Base-by-base conservation (phyloP, 1,140 invertebrate species). In the Galendromus occidentalis region DNA sequence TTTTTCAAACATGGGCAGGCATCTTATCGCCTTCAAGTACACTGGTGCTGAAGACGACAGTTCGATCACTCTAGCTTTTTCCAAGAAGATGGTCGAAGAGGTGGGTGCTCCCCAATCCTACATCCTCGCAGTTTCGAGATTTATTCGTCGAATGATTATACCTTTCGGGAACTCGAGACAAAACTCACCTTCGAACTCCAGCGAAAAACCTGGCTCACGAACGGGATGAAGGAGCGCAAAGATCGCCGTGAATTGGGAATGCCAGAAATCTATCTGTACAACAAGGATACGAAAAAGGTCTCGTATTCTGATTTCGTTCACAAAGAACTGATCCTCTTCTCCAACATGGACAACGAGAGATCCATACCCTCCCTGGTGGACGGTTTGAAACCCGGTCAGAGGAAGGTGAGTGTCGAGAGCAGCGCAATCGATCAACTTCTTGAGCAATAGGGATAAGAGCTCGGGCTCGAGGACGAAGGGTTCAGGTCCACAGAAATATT, bases 161-260 rank as follows among this genome's bases (percentile, higher is more conserved):
- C 9, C 4, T 39, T 39, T 6, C 33, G 33, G 33, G 9, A 4
- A 9, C 4, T 9, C 4, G 4, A 6, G 18, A 47, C 45, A 14
- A 47, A 6, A 4, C 4, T 20, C 45, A 22, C 45, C 7, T 47
- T 14, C 18, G 17, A n/a, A 14, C n/a, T 14, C 14, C 86, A 93
- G 67, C 82, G 95, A 30, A 99, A 99, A 76, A 88, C 92, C 72
- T 99, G 95, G 95, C 76, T 99, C 20, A 94, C 88, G 0, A 87
- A 85, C 74, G 92, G 92, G 76, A 98, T 98, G 93, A 86, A 91
- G 59, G 91, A 94, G 74, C 84, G 86, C 4, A 95, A 92, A 73
- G 78, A 85, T 17, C 79, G 89, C 41, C 86, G 85, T 73, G 87
- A 95, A 74, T 82, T 94, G 67, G 92, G 91, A 6, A 79, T 97